Evolutionary conservation across 1,140 invertebrate species (phyloP).

Genomic region (Penaeus vannamei): DNA sequence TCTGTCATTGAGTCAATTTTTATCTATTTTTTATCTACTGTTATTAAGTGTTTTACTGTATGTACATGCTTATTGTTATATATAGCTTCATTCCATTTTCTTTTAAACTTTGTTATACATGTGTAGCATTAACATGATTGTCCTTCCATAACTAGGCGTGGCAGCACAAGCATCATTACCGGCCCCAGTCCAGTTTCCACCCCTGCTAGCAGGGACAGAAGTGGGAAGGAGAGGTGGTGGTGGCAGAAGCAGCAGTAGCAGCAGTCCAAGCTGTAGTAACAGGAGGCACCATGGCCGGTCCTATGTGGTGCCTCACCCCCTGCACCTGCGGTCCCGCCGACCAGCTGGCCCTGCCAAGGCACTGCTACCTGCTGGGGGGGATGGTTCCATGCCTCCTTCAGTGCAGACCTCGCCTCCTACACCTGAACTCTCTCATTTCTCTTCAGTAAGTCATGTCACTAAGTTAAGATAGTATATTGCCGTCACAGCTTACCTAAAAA

Average conservation of each 20-base stretch:
- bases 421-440: conserved; percentile 56
- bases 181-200: conserved; percentile 72
- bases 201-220: conserved; percentile 76
- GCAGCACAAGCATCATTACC: conserved; percentile 70
- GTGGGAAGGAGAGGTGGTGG: conserved; percentile 71
- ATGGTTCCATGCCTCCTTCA: conserved; percentile 45
- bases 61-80: too few relatives aligned
- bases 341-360: conserved; percentile 50
- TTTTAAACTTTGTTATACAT: too few relatives aligned
- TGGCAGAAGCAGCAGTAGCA: conserved; percentile 69
- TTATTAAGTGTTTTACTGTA: too few relatives aligned
- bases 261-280: conserved; percentile 68
- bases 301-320: conserved; percentile 47
- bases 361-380: conserved; percentile 39
- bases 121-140: too few relatives aligned
- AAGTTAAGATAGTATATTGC: neutral
- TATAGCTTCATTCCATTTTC: too few relatives aligned
- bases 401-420: conserved; percentile 49
- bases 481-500: too few relatives aligned
- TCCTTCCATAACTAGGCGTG: too few relatives aligned
- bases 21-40: too few relatives aligned
- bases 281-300: conserved; percentile 49
- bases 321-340: conserved; percentile 37
- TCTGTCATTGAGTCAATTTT: too few relatives aligned
- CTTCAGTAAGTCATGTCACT: conserved; percentile 30